Base-by-base conservation (phyloP, 2,797 vertebrate genomes). In the Peromyscus eremicus region DNA sequence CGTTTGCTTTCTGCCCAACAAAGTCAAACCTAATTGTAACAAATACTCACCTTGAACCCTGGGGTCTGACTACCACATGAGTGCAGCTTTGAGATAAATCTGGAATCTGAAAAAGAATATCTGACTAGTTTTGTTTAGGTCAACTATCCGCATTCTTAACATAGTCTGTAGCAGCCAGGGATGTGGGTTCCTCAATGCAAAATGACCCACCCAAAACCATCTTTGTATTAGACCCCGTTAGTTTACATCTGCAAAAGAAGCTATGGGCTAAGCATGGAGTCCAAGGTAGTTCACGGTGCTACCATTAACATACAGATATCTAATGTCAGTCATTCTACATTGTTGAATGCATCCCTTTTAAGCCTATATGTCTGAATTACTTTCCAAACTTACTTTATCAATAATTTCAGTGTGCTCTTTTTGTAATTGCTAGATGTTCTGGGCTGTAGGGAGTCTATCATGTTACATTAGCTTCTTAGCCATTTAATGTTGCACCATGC, bases 311-410 rank as follows among this genome's bases (percentile, higher is more conserved):
- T 70, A 77, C 14, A 10, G 52, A 55, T 52, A 77, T 4, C 13
- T 77, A 88, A 40, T 13, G 46, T n/a, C 52, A 70, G 77, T 91
- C 37, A 70, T 77, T 92, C 37, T n/a, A 60, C 14, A 49, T 49
- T 9, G 16, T 43, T 40, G 25, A n/a, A 73, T n/a, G 71, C 55
- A 82, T 85, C 84, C 52, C 19, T 93, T 87, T 80, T 79, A 84
- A 75, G 57, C 2, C 32, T 32, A 73, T 62, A 81, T 77, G 37
- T 82, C 75, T 60, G 14, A 71, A 82, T 87, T 87, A 80, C 73
- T 94, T 97, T 76, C 64, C 6, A 27, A 88, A 93, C 92, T 29
- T 34, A 77, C 40, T 90, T 90, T 80, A 68, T 60, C 62, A 92
- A 62, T 76, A 87, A 34, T 70, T 27, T 57, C 16, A 49, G 40